Evolutionary conservation across 2,797 vertebrate species (phyloP), one percentile per base, ranked within the genome.

Genomic region (Spinus pinus): DNA sequence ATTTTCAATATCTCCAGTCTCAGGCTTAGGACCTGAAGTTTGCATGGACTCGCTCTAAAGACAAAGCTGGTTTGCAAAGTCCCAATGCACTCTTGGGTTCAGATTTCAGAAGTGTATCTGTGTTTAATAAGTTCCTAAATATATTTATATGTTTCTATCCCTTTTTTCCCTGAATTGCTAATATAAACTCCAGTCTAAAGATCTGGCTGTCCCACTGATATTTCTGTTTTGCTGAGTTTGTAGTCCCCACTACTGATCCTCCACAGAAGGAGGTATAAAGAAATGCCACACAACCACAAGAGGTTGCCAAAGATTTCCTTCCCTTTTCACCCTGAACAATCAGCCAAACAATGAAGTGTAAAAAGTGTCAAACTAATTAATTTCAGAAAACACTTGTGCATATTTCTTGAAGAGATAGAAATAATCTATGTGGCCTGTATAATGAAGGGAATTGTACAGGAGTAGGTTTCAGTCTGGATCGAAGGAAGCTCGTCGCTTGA

Each of bases 401-500:
- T 82, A 10, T 33, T 83, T 78, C 41, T 56, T 70, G 60, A 88
- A 88, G 64, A 71, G 64, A 61, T n/a, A 56, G 56, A 65, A 82
- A 35, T n/a, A 47, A 27, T 25, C 7, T 50, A 7, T 62, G 19
- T 80, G 30, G 6, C 27, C 61, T 58, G 24, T 24, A 66, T 58
- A 90, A 79, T 22, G 35, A 74, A 46, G 49, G 46, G 44, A 71
- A 33, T 14, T 72, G 21, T 61, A 31, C 65, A 77, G 54, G 42
- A 83, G 35, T 6, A 44, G 14, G 22, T 44, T 66, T 66, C 53
- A 3, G 1, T 33, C 67, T 78, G 53, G 25, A 73, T 30, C 1
- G 1, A 75, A 87, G 57, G 42, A 54, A 85, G 44, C 31, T 74
- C 0, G 0, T 50, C 78, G 54, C 27, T 31, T 0, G 0, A 33